Evolutionary conservation across 2,797 vertebrate species (phyloP), one percentile per base, ranked within the genome.

Genomic region (Huso huso): DNA sequence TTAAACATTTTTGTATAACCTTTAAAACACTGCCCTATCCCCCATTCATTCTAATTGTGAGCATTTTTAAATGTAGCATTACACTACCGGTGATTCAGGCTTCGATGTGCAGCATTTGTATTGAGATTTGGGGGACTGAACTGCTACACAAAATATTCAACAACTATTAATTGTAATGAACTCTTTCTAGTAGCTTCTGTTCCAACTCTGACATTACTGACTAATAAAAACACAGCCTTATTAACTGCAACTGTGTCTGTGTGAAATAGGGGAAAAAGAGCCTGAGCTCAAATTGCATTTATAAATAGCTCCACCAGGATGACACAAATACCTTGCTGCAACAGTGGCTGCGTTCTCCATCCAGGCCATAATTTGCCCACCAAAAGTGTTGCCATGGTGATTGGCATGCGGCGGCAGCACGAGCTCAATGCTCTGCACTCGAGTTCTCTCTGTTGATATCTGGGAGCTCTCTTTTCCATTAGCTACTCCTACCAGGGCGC

Each of bases 301-400:
- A 58, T 11, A 58, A 58, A 58, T 58, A 58, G 55, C 55, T 53
- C 51, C 51, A 53, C 1, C 12, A 12, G 12, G 55, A 58, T 58
- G 55, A 58, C 55, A 18, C 61, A 23, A 48, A 62, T 65, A 91
- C 88, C 88, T 89, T 75, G 88, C 89, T 71, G 89, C 86, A 76
- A 92, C 87, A 68, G 84, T 81, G 6, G 86, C 87, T 8, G 84
- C 86, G 0, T 76, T 83, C 77, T 89, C 87, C 87, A 90, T 89
- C 88, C 88, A 91, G 53, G 89, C 87, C 88, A 91, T 89, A 73
- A 92, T 86, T 73, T 90, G 89, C 12, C 87, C 87, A 68, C 86
- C 84, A 63, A 88, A 91, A n/a, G 90, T 87, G 72, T 88, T 91
- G 70, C 86, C 88, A 6, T 89, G 87, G 73, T 89, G 90, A 77